Conservation (phyloP, 2,113 vertebrate genomes). For the Mus spicilegus region DNA sequence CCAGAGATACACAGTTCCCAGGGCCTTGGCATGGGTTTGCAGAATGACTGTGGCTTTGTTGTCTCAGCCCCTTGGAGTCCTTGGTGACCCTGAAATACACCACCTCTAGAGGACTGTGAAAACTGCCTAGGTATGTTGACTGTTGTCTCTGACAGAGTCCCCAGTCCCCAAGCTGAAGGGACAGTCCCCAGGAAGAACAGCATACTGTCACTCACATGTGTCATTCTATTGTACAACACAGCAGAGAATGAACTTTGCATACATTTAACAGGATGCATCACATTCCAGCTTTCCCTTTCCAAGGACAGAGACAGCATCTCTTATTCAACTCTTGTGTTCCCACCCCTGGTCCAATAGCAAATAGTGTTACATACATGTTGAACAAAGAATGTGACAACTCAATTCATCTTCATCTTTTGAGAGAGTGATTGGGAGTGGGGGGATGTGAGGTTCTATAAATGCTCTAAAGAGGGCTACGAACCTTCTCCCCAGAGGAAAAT, state of each 20-base stretch:
- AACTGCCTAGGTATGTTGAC: background rate
- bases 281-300: background rate
- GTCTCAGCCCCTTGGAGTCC: background rate
- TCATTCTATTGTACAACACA: rapidly evolving
- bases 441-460: background rate
- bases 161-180: background rate
- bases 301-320: background rate
- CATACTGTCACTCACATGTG: background rate
- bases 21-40: no score
- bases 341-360: no score
- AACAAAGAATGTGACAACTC: background rate
- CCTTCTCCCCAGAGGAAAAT: background rate
- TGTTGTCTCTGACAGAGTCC: background rate
- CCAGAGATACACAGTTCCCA: background rate
- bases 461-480: background rate
- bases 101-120: background rate
- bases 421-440: background rate
- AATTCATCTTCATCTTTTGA: background rate
- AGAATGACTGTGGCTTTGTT: background rate
- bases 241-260: background rate
- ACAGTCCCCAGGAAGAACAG: background rate
- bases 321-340: background rate
- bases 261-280: background rate
- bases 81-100: no score
- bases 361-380: background rate